A percentile compares a stretch with the other conserved stretches of the same genome.
phyloP scores from a whole-genome alignment of 2,797 vertebrate species.

The Hydrolagus colliei region DNA sequence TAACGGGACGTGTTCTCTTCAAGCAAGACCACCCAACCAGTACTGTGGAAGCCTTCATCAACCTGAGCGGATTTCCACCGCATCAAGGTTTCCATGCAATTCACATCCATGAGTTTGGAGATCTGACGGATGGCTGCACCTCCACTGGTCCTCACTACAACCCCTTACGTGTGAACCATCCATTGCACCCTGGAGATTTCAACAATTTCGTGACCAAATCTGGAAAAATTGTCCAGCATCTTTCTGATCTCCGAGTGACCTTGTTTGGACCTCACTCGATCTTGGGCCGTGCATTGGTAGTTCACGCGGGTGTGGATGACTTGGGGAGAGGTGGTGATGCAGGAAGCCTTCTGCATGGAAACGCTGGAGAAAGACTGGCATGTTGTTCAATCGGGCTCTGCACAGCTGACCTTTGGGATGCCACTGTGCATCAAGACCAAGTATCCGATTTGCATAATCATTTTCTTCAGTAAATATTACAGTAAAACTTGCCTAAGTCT shows the following conservation, averaged over 20 bases:
- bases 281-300: background rate
- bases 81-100: background rate
- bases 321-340: background rate
- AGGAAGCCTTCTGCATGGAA: background rate
- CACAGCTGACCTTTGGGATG: background rate
- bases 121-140: background rate
- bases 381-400: background rate
- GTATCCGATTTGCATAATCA: background rate
- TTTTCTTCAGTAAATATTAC: too few relatives aligned
- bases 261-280: background rate
- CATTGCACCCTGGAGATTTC: background rate
- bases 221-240: background rate
- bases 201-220: background rate
- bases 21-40: fast-evolving
- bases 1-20: background rate
- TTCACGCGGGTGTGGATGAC: background rate
- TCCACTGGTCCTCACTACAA: conserved; percentile 13
- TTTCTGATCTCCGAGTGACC: background rate
- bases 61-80: background rate
- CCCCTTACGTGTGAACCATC: background rate
- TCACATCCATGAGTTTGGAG: background rate
- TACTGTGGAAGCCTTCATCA: background rate
- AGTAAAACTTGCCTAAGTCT: too few relatives aligned
- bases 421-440: background rate
- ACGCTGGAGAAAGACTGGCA: background rate